A percentile compares a stretch with the other conserved stretches of the same genome.
phyloP scores from a whole-genome alignment of 2,888 invertebrate genomes.

The Paralinhomoeus sp. region DNA sequence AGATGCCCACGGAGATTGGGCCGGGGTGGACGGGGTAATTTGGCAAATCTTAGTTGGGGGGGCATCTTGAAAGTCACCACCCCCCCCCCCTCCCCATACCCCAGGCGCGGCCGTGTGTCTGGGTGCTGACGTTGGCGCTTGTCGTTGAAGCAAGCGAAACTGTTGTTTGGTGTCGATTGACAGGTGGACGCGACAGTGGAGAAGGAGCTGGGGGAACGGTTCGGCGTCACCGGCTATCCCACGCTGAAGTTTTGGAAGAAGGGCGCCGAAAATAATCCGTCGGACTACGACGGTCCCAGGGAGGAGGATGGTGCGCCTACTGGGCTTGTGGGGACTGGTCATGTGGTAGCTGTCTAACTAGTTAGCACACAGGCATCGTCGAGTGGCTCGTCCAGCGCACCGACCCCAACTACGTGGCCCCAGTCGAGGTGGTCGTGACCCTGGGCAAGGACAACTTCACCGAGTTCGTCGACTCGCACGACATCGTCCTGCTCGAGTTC shows the following conservation, averaged over 20 bases:
- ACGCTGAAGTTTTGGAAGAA: slow-evolving; percentile 34
- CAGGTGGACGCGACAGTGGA: slow-evolving; percentile 33
- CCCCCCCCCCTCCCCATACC: too few species aligned
- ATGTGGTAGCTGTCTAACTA: too few species aligned
- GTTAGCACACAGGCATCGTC: slow-evolving; percentile 29
- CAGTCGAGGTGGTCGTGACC: slow-evolving; percentile 31
- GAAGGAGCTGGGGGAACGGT: slow-evolving; percentile 28
- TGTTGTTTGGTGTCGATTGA: too few species aligned
- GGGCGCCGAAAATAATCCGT: slow-evolving; percentile 28
- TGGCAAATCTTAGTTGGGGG: too few species aligned
- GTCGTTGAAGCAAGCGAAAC: too few species aligned
- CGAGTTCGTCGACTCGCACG: slow-evolving; percentile 26
- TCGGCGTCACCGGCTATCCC: slow-evolving; percentile 33
- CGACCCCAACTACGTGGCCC: slow-evolving; percentile 35
- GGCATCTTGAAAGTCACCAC: too few species aligned
- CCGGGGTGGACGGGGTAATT: too few species aligned
- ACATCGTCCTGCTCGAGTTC: slow-evolving; percentile 35
- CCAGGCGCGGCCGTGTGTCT: too few species aligned
- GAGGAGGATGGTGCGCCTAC: slow-evolving; percentile 23
- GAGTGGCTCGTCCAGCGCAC: slow-evolving; percentile 32
- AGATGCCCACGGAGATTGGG: too few species aligned
- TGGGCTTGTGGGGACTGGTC: too few species aligned
- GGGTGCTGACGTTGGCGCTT: too few species aligned
- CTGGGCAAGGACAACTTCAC: slow-evolving; percentile 34
- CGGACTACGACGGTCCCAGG: slow-evolving; percentile 34